Conservation (phyloP, 2,888 invertebrate species). For the Sthenelais limicola region DNA sequence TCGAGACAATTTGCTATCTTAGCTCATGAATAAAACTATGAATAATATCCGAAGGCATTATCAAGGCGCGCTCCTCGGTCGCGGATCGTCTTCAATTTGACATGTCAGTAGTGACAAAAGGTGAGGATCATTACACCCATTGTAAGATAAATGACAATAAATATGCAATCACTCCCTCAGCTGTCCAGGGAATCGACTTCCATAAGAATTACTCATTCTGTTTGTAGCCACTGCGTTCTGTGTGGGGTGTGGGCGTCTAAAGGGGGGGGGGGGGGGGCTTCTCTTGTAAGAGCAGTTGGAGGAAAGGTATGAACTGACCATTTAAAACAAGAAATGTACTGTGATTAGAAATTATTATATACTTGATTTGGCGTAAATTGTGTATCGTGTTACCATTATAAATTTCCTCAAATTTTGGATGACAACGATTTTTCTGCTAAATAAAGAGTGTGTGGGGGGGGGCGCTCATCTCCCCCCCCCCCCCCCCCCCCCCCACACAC, state of each 20-base stretch:
- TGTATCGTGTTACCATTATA: no score
- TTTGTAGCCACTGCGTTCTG: constrained; percentile 1
- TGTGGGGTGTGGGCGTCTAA: no score
- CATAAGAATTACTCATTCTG: constrained; percentile 25
- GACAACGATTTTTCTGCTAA: no score
- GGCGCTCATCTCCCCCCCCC: constrained; percentile 1
- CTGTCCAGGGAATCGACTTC: constrained; percentile 25
- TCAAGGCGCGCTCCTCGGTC: constrained; percentile 22
- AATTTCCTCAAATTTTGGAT: no score
- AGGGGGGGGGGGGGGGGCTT: no score
- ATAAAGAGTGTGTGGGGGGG: no score
- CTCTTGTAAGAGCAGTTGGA: no score
- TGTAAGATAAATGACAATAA: constrained; percentile 36
- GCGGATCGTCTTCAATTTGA: constrained; percentile 33
- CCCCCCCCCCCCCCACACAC: constrained; percentile 16
- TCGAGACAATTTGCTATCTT: constrained; percentile 35
- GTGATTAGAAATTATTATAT: no score
- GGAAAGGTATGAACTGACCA: no score
- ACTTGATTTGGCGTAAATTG: no score
- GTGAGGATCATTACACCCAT: constrained; percentile 25
- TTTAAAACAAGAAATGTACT: no score
- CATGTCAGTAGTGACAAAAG: constrained; percentile 30
- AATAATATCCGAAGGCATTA: constrained; percentile 30
- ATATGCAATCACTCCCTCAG: constrained; percentile 27
- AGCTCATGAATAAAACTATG: constrained; percentile 33